Percentiles rank a stretch among this genome's conserved stretches.
Evolutionary conservation across 37 sponge, comb jelly and placozoan species (phyloP).

Genomic region (Beroe ovata): DNA sequence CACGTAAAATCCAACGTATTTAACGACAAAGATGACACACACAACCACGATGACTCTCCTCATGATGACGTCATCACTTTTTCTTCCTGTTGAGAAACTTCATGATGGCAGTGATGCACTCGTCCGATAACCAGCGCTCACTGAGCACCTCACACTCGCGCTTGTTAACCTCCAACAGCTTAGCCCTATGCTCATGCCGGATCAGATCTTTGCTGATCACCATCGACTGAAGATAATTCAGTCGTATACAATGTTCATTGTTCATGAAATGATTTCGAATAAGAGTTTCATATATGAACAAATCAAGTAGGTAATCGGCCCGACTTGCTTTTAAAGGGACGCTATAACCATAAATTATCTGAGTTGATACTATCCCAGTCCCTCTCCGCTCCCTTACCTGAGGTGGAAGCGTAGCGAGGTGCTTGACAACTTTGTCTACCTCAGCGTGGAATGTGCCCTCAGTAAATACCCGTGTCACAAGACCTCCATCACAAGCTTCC

Average conservation of each 20-base stretch:
- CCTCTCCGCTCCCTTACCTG: too few relatives aligned
- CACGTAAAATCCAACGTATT: conserved; percentile 25
- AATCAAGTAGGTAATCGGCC: too few relatives aligned
- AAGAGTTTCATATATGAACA: too few relatives aligned
- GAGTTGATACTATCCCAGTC: too few relatives aligned
- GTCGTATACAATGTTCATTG: too few relatives aligned
- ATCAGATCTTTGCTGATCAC: conserved; percentile 77
- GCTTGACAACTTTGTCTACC: conserved; percentile 71
- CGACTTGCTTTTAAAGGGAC: too few relatives aligned
- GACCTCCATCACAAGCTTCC: conserved; percentile 85
- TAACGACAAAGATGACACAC: not conserved
- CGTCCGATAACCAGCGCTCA: conserved; percentile 89
- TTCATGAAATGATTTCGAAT: too few relatives aligned
- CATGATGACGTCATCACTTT: not conserved
- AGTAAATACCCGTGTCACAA: conserved; percentile 85
- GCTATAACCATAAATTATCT: too few relatives aligned
- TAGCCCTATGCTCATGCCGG: conserved; percentile 65
- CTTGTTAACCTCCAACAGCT: conserved; percentile 75
- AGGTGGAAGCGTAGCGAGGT: conserved; percentile 78
- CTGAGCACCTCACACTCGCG: conserved; percentile 81
- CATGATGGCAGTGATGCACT: conserved; percentile 85
- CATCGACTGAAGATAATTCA: too few relatives aligned
- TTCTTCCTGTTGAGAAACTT: conserved; percentile 82
- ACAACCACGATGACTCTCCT: not conserved
- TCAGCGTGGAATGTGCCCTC: conserved; percentile 71